phyloP scores from a whole-genome alignment of 2,113 vertebrate genomes.

The Heliornis fulica region DNA sequence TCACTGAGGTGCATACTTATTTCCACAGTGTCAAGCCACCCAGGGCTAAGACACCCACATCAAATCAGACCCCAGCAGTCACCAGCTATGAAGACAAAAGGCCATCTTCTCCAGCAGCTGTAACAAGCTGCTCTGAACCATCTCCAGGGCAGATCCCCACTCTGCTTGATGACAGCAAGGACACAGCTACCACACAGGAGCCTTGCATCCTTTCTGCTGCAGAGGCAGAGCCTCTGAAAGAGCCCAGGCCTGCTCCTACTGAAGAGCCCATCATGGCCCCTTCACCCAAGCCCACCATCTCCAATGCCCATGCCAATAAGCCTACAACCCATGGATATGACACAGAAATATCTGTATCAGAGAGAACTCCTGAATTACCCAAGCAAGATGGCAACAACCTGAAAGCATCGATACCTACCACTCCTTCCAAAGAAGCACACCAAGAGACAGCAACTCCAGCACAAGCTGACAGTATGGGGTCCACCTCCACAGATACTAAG shows the following conservation, averaged over 20 bases:
- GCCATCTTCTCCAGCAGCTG: background rate
- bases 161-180: background rate
- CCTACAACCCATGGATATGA: constrained; percentile 36
- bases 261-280: background rate
- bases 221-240: background rate
- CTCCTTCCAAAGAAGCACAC: background rate
- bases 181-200: background rate
- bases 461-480: background rate
- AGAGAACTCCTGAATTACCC: background rate
- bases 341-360: background rate
- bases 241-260: background rate
- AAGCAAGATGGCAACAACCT: background rate
- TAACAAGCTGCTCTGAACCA: background rate
- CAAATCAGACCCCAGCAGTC: background rate
- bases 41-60: background rate
- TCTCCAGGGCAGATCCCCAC: background rate
- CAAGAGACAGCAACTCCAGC: background rate
- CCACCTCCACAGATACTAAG: background rate
- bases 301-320: background rate
- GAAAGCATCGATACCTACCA: background rate
- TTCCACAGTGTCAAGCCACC: constrained; percentile 23
- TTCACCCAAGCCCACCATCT: background rate
- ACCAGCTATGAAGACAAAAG: background rate
- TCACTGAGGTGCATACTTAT: constrained; percentile 19
- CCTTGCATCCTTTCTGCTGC: background rate